A percentile compares a stretch with the other conserved stretches of the same genome.
Evolutionary conservation across 2,888 invertebrate genomes (phyloP).

Genomic region (Drosophila longiperda): DNA sequence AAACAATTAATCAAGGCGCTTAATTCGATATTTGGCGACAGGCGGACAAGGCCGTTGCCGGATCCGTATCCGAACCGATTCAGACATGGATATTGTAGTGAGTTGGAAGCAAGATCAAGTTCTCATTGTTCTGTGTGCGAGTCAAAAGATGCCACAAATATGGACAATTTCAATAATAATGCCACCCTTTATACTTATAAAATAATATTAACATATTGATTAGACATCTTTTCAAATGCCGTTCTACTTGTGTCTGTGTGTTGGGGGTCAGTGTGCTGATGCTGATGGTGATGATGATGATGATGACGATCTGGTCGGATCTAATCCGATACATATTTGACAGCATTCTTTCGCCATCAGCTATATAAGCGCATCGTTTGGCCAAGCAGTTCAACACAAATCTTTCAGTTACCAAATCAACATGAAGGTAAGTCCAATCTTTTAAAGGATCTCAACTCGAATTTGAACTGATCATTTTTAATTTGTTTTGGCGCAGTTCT

Average conservation of each 20-base stretch:
- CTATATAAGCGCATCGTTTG: conserved; percentile 54
- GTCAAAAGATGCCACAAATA: conserved; percentile 19
- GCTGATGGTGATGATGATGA: conserved; percentile 1
- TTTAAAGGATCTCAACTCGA: no score
- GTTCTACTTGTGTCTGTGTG: conserved; percentile 42
- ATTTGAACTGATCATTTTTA: not conserved
- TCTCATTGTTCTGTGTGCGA: conserved; percentile 64
- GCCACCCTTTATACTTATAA: conserved; percentile 31
- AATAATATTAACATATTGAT: conserved; percentile 41
- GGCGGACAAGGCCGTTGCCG: not conserved
- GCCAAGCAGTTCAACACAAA: conserved; percentile 56
- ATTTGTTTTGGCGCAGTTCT: conserved; percentile 49
- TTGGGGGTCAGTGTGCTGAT: conserved; percentile 44
- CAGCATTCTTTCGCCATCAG: conserved; percentile 40
- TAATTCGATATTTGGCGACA: conserved; percentile 7
- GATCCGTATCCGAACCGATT: not conserved
- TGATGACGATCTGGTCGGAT: not conserved
- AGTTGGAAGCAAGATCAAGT: conserved; percentile 61
- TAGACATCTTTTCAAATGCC: conserved; percentile 18
- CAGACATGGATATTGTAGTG: not conserved
- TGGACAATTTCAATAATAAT: conserved; percentile 55
- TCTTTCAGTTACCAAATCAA: conserved; percentile 50
- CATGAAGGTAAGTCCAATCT: conserved; percentile 68
- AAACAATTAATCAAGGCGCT: conserved; percentile 52
- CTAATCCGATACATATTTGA: conserved; percentile 45